These are phyloP conservation scores for Macroglossus sobrinus DNA, from an alignment of 2,113 vertebrate species.

Conservation along the genomic window DNA sequence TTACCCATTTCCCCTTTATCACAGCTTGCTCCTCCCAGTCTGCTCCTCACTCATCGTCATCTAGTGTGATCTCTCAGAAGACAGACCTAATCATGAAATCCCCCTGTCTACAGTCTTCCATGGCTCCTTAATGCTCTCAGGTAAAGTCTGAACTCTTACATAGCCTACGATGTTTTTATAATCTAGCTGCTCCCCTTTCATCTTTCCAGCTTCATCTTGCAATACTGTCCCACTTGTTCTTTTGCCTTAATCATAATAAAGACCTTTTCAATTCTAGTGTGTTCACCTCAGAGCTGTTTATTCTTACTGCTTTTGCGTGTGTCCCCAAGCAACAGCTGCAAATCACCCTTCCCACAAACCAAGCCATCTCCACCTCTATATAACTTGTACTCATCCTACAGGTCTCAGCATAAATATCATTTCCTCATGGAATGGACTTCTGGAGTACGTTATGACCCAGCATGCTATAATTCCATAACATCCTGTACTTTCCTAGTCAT, in stretches of 20 bases:
- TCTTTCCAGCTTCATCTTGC: neutral
- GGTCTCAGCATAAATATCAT: neutral
- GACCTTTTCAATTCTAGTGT: neutral
- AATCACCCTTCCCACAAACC: neutral
- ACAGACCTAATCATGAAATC: neutral
- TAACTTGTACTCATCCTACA: fast-evolving
- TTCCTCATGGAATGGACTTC: neutral
- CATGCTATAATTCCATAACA: neutral
- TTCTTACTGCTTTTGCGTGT: neutral
- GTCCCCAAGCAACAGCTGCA: neutral
- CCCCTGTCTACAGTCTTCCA: neutral
- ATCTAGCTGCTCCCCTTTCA: too few relatives aligned
- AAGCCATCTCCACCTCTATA: neutral
- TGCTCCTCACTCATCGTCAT: neutral
- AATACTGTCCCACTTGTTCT: neutral
- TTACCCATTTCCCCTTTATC: neutral
- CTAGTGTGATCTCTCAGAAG: neutral
- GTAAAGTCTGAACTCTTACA: neutral
- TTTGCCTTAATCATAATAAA: neutral
- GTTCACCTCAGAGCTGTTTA: neutral
- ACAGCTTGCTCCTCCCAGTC: neutral
- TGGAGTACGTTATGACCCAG: neutral
- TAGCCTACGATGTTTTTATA: neutral
- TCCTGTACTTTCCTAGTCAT: neutral
- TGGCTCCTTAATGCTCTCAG: neutral